A percentile compares a stretch with the other conserved stretches of the same genome.
Conservation (phyloP, 2,113 vertebrate genomes). For the Ornithorhynchus anatinus region DNA sequence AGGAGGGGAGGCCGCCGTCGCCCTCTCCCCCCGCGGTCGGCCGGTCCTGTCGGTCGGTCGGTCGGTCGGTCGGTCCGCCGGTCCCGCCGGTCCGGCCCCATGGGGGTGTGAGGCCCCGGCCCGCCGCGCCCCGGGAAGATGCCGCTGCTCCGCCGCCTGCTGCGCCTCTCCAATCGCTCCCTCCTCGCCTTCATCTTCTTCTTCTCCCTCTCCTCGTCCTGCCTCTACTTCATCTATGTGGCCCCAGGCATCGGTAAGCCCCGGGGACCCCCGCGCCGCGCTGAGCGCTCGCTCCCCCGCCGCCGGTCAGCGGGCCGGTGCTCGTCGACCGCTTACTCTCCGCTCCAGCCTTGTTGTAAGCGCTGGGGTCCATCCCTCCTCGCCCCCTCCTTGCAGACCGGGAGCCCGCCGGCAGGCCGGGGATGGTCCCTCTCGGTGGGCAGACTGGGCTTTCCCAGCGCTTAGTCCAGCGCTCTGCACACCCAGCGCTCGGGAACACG, state of each 20-base stretch:
- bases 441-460: no score
- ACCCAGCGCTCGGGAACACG: no score
- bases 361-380: neutral
- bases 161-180: constrained; percentile 91
- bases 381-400: neutral
- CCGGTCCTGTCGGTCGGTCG: neutral
- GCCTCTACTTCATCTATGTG: constrained; percentile 96
- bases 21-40: neutral
- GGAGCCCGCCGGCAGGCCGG: accelerated
- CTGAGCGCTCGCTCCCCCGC: no score
- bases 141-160: constrained; percentile 81
- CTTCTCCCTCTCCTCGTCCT: constrained; percentile 93
- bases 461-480: no score
- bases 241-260: constrained; percentile 92
- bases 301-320: neutral
- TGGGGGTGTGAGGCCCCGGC: no score
- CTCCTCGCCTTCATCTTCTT: constrained; percentile 94
- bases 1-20: no score
- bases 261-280: neutral
- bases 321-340: no score
- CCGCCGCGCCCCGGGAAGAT: no score
- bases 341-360: neutral
- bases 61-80: no score
- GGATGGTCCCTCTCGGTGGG: no score
- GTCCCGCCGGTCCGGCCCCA: no score